Base-by-base conservation (phyloP, 2,113 vertebrate species). In the Bucco capensis region DNA sequence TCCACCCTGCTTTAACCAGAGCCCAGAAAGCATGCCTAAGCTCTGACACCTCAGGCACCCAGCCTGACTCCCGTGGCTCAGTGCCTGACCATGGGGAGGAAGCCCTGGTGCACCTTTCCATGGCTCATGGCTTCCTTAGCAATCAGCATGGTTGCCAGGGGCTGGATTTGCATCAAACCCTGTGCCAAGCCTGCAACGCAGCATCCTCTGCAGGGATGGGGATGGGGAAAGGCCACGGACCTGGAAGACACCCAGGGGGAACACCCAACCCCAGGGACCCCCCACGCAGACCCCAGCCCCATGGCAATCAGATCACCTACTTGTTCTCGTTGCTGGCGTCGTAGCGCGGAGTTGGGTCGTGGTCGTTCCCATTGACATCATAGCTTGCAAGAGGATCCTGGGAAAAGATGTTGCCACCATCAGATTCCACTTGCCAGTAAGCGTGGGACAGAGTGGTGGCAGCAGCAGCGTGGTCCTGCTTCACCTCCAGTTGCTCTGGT, bases 381-480 rank as follows among this genome's bases (percentile, higher is more conserved):
- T 99, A 99, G 93, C 99, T 99, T 10, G 99, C 99, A 2, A 98
- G 98, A 71, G 98, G 98, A 77, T 99, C 99, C 99, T 99, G 73
- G n/a, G n/a, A 62, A 96, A 94, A 85, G 28, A 81, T 0, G 2
- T 83, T 38, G 64, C 40, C 51, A 65, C 21, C 17, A 2, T 97
- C 77, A 97, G 76, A n/a, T 51, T 35, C 5, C 10, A 46, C 19
- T 64, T 24, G 13, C 6, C 6, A 19, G 28, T 27, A 6, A 14
- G 51, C 2, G 0, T 0, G 3, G 38, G 37, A n/a, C 47, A 38
- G 21, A 73, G 24, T 0, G 9, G 46, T 57, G 51, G 47, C 3
- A 0, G 44, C 64, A 64, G 46, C 2, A 2, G 38, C 2, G 1
- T 1, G 2, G 38, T 38, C 57, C 50, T 3, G 12, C 49, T n/a